Evolutionary conservation across 2,113 vertebrate genomes (phyloP).

Genomic region (Ellobius talpinus): DNA sequence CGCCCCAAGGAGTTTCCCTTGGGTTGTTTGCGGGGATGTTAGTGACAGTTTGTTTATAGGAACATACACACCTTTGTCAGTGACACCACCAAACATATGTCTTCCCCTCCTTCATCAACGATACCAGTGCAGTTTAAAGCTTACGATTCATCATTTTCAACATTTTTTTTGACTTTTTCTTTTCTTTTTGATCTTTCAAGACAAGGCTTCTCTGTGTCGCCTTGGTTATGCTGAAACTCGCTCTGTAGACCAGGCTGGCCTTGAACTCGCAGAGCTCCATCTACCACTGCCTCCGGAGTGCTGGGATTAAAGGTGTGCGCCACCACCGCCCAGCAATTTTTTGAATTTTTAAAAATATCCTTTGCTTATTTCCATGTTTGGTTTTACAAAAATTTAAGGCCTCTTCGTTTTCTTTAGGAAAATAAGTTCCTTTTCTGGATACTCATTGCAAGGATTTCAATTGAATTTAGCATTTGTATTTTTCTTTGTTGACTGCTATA

Average conservation of each 20-base stretch:
- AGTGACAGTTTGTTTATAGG: not conserved
- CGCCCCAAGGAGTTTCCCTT: not conserved
- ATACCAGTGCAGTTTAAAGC: not conserved
- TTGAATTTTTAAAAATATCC: slow-evolving; percentile 12
- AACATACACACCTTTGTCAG: not conserved
- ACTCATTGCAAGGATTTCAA: slow-evolving; percentile 52
- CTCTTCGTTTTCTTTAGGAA: not conserved
- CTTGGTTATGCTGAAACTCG: no score
- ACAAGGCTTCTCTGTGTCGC: no score
- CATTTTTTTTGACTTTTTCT: no score
- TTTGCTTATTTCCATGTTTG: slow-evolving; percentile 10
- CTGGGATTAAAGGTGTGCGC: no score
- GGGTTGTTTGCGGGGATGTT: not conserved
- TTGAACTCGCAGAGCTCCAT: no score
- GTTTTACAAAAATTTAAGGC: slow-evolving; percentile 48
- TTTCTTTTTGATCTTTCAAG: no score
- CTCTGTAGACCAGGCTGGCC: no score
- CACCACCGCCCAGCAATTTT: not conserved
- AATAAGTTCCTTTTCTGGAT: not conserved
- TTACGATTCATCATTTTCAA: slow-evolving; percentile 13
- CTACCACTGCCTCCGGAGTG: no score
- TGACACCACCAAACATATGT: not conserved
- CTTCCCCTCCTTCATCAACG: not conserved
- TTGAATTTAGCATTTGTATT: not conserved
- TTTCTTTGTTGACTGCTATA: slow-evolving; percentile 25